phyloP scores from a whole-genome alignment of 2,797 vertebrate species.

The Molossus alvarezi region DNA sequence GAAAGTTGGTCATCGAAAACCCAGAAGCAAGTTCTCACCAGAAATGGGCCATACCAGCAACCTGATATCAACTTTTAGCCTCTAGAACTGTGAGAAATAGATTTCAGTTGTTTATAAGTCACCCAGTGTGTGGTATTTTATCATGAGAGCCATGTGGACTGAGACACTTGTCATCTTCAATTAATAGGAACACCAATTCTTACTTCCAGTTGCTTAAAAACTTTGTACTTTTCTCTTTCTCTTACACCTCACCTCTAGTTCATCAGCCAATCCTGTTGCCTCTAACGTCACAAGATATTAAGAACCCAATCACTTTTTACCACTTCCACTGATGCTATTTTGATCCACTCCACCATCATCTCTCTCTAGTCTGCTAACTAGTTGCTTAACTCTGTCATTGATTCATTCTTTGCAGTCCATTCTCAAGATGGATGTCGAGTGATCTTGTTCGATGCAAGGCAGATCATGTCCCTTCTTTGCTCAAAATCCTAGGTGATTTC shows the following conservation, averaged over 20 bases:
- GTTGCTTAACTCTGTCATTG: neutral
- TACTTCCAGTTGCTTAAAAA: neutral
- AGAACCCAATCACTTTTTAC: neutral
- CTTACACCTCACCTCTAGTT: neutral
- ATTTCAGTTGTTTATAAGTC: neutral
- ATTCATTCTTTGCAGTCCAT: neutral
- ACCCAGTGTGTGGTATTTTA: neutral
- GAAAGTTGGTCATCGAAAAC: neutral
- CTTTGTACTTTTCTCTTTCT: neutral
- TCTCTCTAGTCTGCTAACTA: neutral
- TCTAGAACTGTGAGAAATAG: neutral
- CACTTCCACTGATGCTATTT: neutral
- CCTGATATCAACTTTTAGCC: neutral
- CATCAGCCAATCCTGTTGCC: neutral
- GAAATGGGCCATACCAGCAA: neutral
- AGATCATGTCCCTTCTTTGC: neutral
- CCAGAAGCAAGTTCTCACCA: neutral
- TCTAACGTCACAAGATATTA: neutral
- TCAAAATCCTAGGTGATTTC: neutral
- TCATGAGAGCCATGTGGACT: neutral
- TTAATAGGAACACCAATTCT: neutral
- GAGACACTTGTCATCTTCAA: neutral
- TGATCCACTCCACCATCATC: neutral
- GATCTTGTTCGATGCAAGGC: neutral
- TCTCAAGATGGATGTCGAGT: neutral